Conservation (phyloP, 2,888 invertebrate genomes). For the Watsonalla binaria region DNA sequence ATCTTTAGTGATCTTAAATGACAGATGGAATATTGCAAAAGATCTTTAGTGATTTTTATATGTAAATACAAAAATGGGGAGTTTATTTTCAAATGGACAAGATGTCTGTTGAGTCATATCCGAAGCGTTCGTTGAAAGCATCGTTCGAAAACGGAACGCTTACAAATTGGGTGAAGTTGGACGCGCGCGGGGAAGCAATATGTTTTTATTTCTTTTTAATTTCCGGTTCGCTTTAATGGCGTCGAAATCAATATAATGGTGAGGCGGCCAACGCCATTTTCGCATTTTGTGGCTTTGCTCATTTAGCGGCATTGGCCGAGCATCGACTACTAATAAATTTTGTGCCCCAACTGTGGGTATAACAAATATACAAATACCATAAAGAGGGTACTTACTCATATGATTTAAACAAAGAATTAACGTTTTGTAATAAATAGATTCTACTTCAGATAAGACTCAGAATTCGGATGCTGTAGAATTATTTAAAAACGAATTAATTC, state of each 20-base stretch:
- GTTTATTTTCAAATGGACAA: conserved; percentile 17
- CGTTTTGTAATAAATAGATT: no score
- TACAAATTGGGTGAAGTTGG: conserved; percentile 74
- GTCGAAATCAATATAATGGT: conserved; percentile 77
- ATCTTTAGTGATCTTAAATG: no score
- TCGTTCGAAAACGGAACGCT: conserved; percentile 67
- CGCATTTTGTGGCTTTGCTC: conserved; percentile 74
- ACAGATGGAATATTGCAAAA: no score
- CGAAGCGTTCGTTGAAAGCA: conserved; percentile 30
- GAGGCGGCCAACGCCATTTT: conserved; percentile 65
- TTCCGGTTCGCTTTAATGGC: conserved; percentile 76
- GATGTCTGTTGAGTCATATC: conserved; percentile 33
- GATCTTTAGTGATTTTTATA: no score
- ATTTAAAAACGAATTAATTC: no score
- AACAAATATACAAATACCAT: no score
- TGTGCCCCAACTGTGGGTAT: conserved; percentile 32
- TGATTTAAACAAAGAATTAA: no score
- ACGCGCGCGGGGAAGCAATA: conserved; percentile 75
- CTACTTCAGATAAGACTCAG: no score
- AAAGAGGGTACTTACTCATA: no score
- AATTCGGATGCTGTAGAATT: no score
- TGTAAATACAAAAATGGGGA: no score
- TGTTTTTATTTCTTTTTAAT: conserved; percentile 78
- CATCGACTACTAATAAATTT: conserved; percentile 33
- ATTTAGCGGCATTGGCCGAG: conserved; percentile 64